phyloP scores from a whole-genome alignment of 2,113 vertebrate species.

The Salminus brasiliensis region DNA sequence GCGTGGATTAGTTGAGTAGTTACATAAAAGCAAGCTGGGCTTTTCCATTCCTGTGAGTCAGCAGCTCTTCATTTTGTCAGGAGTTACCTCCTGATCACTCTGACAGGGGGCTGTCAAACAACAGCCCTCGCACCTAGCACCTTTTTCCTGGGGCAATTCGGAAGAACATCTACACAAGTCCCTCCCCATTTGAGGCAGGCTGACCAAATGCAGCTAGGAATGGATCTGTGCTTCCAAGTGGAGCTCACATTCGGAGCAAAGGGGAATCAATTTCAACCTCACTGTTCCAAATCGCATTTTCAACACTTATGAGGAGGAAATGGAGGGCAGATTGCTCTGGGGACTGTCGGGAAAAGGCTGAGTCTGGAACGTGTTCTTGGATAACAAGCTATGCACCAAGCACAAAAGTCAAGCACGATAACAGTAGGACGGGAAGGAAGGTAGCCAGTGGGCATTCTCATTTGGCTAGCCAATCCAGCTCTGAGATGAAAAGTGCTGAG shows the following conservation, averaged over 20 bases:
- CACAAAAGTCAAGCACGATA: neutral
- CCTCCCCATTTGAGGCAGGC: conserved; percentile 32
- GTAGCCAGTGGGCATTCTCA: neutral
- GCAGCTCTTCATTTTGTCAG: neutral
- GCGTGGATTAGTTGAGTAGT: neutral
- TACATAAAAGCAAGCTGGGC: neutral
- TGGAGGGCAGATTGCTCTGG: conserved; percentile 44
- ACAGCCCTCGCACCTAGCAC: neutral
- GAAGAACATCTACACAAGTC: neutral
- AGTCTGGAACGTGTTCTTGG: conserved; percentile 44
- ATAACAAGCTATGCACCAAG: conserved; percentile 13
- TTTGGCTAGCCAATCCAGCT: neutral
- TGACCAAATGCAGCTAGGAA: conserved; percentile 33
- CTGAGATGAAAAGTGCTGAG: neutral
- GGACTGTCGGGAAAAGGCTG: conserved; percentile 48
- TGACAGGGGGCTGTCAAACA: neutral
- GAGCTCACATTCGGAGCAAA: neutral
- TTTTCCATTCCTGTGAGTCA: neutral
- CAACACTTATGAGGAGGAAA: conserved; percentile 37
- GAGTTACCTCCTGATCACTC: neutral
- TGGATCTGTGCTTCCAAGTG: neutral
- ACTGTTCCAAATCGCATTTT: conserved; percentile 51
- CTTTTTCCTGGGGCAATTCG: neutral
- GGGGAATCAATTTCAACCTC: conserved; percentile 56
- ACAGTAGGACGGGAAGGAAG: neutral